Evolutionary conservation across 2,888 invertebrate species (phyloP), one percentile per base, ranked within the genome.

Genomic region (Scaeva pyrastri): DNA sequence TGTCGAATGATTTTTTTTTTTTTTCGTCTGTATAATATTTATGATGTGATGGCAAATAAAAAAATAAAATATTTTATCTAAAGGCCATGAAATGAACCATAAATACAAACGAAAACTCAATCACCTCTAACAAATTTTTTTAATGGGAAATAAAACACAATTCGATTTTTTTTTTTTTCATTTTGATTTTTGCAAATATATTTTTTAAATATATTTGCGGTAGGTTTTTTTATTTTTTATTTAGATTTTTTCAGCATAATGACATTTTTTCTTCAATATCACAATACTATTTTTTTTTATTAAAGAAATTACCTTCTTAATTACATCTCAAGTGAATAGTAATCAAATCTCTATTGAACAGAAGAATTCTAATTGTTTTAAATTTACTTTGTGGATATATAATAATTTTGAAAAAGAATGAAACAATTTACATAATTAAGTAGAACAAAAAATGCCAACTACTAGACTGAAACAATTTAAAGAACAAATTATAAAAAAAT

Each of bases 191-290:
- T 45, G 36, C 52, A 74, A 56, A 16, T 48, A 36, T 31, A 66
- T 66, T 71, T 80, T 74, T 41, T 66, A 66, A 72, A 76, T 80
- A 72, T 73, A 77, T 73, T 66, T 55, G 52, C n/a, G n/a, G n/a
- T 56, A 43, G 60, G 48, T 84, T 78, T 78, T 77, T 60, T 39
- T 73, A 58, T 19, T 58, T 68, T 74, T 80, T 72, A 45, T 76
- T 66, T 66, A 31, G 31, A 21, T 82, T 58, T 71, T 73, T 41
- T 73, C 55, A 81, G 64, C 58, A 80, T 58, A 75, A 75, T 85
- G 85, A 85, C 76, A 80, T 85, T 78, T 85, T 68, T 75, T 62
- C 70, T 71, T 70, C 77, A 82, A 77, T 78, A 86, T 86, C 85
- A 86, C 81, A 81, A 80, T 72, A 77, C 74, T 64, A 76, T 79